Conservation (phyloP, 2,113 vertebrate genomes). For the Ahaetulla prasina region DNA sequence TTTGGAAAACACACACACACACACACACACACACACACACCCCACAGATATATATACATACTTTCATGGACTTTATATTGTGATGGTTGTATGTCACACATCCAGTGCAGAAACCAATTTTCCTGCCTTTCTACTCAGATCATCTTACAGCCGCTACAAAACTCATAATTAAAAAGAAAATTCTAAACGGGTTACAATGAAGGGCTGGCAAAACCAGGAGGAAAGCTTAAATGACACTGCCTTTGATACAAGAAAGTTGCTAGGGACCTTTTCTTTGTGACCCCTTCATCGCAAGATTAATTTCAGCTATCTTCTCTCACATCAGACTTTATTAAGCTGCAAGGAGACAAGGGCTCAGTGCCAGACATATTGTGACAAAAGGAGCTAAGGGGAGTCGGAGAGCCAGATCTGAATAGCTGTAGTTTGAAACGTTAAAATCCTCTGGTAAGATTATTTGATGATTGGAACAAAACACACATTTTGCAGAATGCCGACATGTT, state of each 20-base stretch:
- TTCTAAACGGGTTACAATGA: conserved; percentile 27
- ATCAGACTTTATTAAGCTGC: neutral
- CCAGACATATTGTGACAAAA: neutral
- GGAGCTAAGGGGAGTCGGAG: neutral
- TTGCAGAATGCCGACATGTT: neutral
- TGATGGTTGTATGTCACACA: neutral
- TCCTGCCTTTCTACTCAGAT: neutral
- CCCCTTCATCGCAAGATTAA: neutral
- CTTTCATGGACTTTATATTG: neutral
- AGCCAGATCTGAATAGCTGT: neutral
- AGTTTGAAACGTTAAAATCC: neutral
- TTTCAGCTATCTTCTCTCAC: conserved; percentile 49
- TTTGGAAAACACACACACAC: neutral
- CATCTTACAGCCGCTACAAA: conserved; percentile 12
- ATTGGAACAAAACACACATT: neutral
- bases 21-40: neutral
- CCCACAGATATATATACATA: neutral
- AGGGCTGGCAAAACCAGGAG: conserved; percentile 3
- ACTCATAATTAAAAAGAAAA: conserved; percentile 32
- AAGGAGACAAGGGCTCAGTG: neutral
- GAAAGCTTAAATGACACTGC: conserved; percentile 1
- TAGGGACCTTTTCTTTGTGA: neutral
- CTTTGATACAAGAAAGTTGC: conserved; percentile 17
- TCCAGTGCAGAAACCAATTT: neutral
- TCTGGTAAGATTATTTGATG: neutral